Evolutionary conservation across 1,140 invertebrate species (phyloP), one percentile per base, ranked within the genome.

Genomic region (Paracyclopina nana): DNA sequence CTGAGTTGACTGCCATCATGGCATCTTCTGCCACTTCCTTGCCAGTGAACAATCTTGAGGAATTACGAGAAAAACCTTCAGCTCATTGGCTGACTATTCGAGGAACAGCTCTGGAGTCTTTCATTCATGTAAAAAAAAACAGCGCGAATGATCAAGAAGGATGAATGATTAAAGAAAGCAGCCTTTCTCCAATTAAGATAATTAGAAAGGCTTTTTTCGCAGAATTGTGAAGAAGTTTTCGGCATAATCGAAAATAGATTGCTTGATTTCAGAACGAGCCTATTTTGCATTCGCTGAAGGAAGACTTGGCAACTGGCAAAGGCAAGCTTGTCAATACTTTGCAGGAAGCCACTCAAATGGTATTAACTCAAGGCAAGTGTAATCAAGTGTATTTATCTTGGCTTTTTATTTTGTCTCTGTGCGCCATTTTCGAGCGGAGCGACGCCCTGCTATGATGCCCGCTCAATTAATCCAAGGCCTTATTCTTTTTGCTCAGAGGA

Each of bases 1-100:
- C 83, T 1, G 87, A 88, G 64, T 68, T 88, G 50, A 88, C 84
- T 1, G 84, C 84, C 20, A 86, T 85, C 60, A 68, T 88, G 1
- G 87, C 82, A 0, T 65, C 83, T 9, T 84, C 82, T 1, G 75
- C 77, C 57, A 83, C 85, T 55, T 82, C 80, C 0, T 66, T 86
- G 52, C 76, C 78, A 9, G 79, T 80, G 4, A 74, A 76, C 46
- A 71, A 68, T 5, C 64, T 80, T 1, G 61, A 74, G 29, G 78
- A 83, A 60, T 71, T 86, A 11, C 28, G 54, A 55, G 28, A 46
- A 53, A 8, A 51, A 46, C 5, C n/a, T 29, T 6, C 30, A 56
- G 41, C 52, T 52, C 44, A 55, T 56, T 30, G 29, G 54, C 1
- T 58, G 57, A 52, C 46, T 51, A 41, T 56, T 58, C n/a, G n/a